Evolutionary conservation across 2,888 invertebrate species (phyloP).

Genomic region (Trachelus tabidus): DNA sequence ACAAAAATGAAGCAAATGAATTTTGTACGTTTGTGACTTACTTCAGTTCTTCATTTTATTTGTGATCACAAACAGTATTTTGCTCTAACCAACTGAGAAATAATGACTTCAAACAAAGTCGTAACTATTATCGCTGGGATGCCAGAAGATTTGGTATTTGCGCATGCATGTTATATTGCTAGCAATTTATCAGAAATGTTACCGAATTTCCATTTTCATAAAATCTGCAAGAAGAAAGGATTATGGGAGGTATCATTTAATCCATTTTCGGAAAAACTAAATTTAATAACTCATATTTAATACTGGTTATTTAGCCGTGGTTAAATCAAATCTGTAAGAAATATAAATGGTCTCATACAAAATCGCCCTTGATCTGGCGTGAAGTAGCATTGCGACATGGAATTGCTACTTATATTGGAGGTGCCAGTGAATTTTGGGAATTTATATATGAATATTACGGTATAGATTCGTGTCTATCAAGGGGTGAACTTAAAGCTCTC

Average conservation of each 20-base stretch:
- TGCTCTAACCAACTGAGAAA: neutral
- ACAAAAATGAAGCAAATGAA: neutral
- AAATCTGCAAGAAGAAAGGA: conserved; percentile 65
- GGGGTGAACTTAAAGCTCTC: conserved; percentile 48
- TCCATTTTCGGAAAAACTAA: neutral
- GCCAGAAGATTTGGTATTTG: conserved; percentile 68
- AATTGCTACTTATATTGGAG: conserved; percentile 71
- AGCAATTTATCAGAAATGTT: conserved; percentile 69
- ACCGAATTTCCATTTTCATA: conserved; percentile 70
- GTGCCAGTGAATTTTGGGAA: conserved; percentile 72
- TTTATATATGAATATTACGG: conserved; percentile 73
- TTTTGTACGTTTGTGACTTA: neutral
- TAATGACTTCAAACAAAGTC: conserved; percentile 20
- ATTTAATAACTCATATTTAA: neutral
- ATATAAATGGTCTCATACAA: conserved; percentile 70
- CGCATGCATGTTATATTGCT: conserved; percentile 69
- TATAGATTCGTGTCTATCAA: conserved; percentile 55
- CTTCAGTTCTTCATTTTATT: conserved; percentile 11
- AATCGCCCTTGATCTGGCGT: conserved; percentile 73
- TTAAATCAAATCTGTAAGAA: conserved; percentile 67
- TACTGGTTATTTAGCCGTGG: conserved; percentile 65
- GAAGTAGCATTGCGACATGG: conserved; percentile 70
- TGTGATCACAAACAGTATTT: neutral
- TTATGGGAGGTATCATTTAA: conserved; percentile 69
- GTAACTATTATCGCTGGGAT: conserved; percentile 69